Percentiles rank a stretch among this genome's conserved stretches.
phyloP scores from a whole-genome alignment of 2,888 invertebrate species.

The Ennomos fuscantarius region DNA sequence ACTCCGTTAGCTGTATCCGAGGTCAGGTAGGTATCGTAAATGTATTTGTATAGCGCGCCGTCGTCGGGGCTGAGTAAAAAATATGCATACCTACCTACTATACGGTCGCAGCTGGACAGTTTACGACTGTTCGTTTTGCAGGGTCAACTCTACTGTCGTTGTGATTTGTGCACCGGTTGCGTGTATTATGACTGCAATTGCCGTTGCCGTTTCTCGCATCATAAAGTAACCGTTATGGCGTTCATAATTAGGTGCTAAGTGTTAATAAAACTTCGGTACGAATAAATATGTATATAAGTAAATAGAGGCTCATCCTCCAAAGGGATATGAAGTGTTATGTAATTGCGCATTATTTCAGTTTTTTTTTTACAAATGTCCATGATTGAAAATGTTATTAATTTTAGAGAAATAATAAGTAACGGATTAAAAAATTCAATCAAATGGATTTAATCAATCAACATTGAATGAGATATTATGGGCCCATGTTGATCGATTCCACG shows the following conservation, averaged over 20 bases:
- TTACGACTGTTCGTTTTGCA: conserved; percentile 8
- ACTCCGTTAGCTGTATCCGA: conserved; percentile 74
- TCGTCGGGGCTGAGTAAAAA: conserved; percentile 41
- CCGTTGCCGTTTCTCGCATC: conserved; percentile 6
- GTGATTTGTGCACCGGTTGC: conserved; percentile 4
- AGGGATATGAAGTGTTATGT: too few species aligned
- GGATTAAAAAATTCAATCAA: too few species aligned
- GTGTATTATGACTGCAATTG: conserved; percentile 1
- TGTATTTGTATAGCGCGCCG: conserved; percentile 41
- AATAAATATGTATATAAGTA: too few species aligned
- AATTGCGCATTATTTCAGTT: too few species aligned
- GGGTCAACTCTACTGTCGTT: conserved; percentile 1
- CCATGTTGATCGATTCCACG: too few species aligned
- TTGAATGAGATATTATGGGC: too few species aligned
- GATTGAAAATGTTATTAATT: too few species aligned
- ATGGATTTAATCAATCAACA: too few species aligned
- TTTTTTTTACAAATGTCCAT: too few species aligned
- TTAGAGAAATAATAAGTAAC: too few species aligned
- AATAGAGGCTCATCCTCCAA: too few species aligned
- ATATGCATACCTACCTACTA: conserved; percentile 55
- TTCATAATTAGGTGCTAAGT: conserved; percentile 8
- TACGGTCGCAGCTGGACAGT: conserved; percentile 29
- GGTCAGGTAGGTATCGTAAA: conserved; percentile 67
- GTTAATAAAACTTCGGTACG: not conserved
- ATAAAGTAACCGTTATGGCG: conserved; percentile 6